phyloP scores from a whole-genome alignment of 2,888 invertebrate species.

The Drosophila macrothrix region DNA sequence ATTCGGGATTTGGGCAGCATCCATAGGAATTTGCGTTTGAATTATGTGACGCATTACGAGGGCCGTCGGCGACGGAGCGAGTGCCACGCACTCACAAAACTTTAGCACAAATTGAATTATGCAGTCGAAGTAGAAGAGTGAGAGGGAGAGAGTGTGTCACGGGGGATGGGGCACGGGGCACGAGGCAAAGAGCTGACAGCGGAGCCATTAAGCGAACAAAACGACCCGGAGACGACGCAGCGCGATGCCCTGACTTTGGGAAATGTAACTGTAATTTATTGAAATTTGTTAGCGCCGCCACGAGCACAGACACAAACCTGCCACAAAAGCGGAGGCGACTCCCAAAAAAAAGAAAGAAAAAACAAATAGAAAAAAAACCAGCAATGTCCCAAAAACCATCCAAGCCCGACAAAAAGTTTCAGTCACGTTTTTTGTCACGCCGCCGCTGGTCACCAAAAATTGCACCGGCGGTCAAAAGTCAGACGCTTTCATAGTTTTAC shows the following conservation, averaged over 20 bases:
- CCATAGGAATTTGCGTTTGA: constrained; percentile 60
- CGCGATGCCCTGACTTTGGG: constrained; percentile 59
- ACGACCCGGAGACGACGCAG: constrained; percentile 32
- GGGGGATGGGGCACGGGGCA: background rate
- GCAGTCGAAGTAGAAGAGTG: constrained; percentile 47
- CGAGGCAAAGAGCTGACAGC: constrained; percentile 22
- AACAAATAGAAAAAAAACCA: background rate
- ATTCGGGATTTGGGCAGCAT: constrained; percentile 8
- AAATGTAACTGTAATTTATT: constrained; percentile 79
- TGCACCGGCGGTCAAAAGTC: constrained; percentile 68
- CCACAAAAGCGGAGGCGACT: constrained; percentile 51
- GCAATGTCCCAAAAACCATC: constrained; percentile 11
- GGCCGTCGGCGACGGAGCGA: constrained; percentile 43
- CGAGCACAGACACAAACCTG: constrained; percentile 60
- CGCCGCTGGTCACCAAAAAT: constrained; percentile 60
- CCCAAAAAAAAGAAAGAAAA: background rate
- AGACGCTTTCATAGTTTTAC: constrained; percentile 49
- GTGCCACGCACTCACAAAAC: constrained; percentile 69
- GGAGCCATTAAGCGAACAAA: constrained; percentile 56
- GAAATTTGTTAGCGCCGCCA: constrained; percentile 73
- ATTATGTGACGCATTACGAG: constrained; percentile 74
- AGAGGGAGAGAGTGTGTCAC: background rate
- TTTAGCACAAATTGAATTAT: constrained; percentile 77
- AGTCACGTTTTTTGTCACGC: constrained; percentile 73
- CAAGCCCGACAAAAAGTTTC: constrained; percentile 59